These are phyloP conservation scores for Drosophila sulfurigaster DNA, from an alignment of 1,140 invertebrate species.

Conservation along the genomic window DNA sequence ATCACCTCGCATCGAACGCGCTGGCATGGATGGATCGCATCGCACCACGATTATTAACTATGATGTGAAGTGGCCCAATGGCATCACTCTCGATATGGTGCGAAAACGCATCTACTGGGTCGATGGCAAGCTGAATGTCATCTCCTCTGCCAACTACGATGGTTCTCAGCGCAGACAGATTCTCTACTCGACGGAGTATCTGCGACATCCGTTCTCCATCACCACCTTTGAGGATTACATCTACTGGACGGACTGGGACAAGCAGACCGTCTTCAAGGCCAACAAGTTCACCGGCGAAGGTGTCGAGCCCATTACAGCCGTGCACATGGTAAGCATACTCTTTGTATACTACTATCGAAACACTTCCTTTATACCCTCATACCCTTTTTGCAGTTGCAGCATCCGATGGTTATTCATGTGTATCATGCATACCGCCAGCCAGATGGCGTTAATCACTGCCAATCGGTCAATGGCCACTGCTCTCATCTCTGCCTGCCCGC, in stretches of 20 bases:
- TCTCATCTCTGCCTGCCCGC: constrained; percentile 96
- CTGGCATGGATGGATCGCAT: constrained; percentile 97
- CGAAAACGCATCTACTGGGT: constrained; percentile 96
- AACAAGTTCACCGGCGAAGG: constrained; percentile 97
- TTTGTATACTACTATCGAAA: neutral
- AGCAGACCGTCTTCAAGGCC: constrained; percentile 95
- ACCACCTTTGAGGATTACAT: constrained; percentile 97
- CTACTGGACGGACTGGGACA: constrained; percentile 99
- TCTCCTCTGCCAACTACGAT: constrained; percentile 95
- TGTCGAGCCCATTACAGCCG: constrained; percentile 89
- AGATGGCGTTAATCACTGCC: constrained; percentile 96
- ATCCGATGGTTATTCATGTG: constrained; percentile 98
- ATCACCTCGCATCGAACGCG: constrained; percentile 95
- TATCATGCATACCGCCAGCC: constrained; percentile 97
- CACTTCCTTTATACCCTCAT: neutral
- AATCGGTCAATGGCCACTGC: constrained; percentile 95
- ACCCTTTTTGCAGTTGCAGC: constrained; percentile 88
- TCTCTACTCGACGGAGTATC: constrained; percentile 89
- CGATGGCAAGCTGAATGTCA: constrained; percentile 96
- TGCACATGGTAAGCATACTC: constrained; percentile 87
- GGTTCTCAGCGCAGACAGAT: constrained; percentile 92
- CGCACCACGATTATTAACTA: constrained; percentile 94
- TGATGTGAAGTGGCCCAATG: constrained; percentile 98
- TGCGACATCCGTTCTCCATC: constrained; percentile 96
- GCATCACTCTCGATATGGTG: constrained; percentile 95